Conservation (phyloP, 37 sponge, comb jelly and placozoan genomes). For the Amphimedon queenslandica region DNA sequence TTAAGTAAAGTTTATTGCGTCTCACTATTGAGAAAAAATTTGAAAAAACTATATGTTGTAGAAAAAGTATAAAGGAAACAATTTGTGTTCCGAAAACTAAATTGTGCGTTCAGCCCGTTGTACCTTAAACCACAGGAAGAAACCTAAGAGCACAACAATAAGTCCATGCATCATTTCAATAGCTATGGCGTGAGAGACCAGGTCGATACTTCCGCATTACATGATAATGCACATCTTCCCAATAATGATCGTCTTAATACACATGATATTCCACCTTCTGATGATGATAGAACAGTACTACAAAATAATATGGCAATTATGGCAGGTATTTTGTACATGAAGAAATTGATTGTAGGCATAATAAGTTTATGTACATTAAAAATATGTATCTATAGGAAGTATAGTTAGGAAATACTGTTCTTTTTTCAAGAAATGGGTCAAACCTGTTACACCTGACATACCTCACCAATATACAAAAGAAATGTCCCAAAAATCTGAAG, state of each 20-base stretch:
- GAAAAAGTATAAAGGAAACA: too few species aligned
- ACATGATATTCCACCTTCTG: not conserved
- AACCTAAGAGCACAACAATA: not conserved
- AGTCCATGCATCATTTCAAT: not conserved
- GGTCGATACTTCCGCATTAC: not conserved
- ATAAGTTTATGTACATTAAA: too few species aligned
- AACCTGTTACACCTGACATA: not conserved
- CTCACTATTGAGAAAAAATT: too few species aligned
- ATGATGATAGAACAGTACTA: not conserved
- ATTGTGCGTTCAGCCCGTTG: too few species aligned
- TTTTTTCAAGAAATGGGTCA: not conserved
- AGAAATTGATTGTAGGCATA: too few species aligned
- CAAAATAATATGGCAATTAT: slow-evolving; percentile 2
- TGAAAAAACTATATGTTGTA: too few species aligned
- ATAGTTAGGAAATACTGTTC: not conserved
- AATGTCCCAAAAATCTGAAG: slow-evolving; percentile 21
- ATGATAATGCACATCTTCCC: not conserved
- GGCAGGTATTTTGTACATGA: too few species aligned
- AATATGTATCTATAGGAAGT: too few species aligned
- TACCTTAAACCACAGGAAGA: not conserved
- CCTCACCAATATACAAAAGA: not conserved
- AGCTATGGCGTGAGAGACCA: not conserved
- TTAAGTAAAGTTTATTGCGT: too few species aligned
- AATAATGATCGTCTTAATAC: not conserved
- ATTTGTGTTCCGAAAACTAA: too few species aligned